phyloP scores from a whole-genome alignment of 2,797 vertebrate genomes.

The Onychomys arenicola region DNA sequence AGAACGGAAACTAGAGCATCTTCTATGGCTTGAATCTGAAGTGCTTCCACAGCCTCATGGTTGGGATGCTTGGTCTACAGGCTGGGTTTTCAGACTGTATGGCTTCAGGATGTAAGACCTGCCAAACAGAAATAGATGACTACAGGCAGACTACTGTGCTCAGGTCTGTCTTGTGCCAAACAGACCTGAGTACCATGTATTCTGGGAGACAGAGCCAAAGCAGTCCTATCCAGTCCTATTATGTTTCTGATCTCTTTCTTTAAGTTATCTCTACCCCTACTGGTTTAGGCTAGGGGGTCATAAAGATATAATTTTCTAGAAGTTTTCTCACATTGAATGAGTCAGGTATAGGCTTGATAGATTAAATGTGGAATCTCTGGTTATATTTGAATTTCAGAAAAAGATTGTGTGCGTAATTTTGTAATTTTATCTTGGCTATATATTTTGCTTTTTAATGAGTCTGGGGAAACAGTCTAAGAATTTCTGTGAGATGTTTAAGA shows the following conservation, averaged over 20 bases:
- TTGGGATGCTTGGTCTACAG: not conserved
- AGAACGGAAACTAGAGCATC: not conserved
- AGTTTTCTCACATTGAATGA: not conserved
- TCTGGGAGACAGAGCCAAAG: not conserved
- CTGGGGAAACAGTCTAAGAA: not conserved
- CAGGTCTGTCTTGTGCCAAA: not conserved
- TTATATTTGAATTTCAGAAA: slow-evolving; percentile 49
- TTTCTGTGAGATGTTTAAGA: not conserved
- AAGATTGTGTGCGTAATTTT: not conserved
- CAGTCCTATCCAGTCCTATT: not conserved
- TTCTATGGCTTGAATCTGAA: not conserved
- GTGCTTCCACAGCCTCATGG: not conserved
- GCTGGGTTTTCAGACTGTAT: not conserved
- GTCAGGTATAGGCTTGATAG: not conserved
- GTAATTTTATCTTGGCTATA: not conserved
- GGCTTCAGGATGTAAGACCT: not conserved
- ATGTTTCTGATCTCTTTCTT: slow-evolving; percentile 7
- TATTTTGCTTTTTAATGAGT: not conserved
- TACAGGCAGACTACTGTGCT: not conserved
- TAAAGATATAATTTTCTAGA: not conserved
- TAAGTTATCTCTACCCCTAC: not conserved
- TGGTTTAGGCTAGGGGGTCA: not conserved
- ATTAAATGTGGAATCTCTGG: not conserved
- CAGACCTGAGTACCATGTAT: not conserved
- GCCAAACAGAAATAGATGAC: not conserved